These are phyloP conservation scores for Pseudomyrmex pallidus DNA, from an alignment of 1,140 invertebrate species.

Conservation along the genomic window DNA sequence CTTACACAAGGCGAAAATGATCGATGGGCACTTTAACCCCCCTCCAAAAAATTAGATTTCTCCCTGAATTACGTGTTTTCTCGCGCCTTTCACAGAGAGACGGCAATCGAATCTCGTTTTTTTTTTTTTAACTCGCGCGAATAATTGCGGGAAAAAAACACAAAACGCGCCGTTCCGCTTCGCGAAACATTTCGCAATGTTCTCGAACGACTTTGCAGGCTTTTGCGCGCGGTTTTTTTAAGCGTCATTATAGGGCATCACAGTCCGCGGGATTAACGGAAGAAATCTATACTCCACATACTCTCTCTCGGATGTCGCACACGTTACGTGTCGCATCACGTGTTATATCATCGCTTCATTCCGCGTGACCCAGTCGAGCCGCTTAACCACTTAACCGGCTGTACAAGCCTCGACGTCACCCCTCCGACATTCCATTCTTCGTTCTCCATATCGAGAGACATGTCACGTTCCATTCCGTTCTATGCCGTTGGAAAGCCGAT, in stretches of 20 bases:
- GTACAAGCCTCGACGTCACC: constrained; percentile 52
- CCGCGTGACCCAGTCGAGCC: constrained; percentile 51
- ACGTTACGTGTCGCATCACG: background rate
- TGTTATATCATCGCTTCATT: constrained; percentile 42
- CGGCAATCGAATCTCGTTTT: no score
- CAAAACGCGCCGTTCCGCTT: background rate
- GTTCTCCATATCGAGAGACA: constrained; percentile 56
- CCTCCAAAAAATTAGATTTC: no score
- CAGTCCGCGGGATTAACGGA: background rate
- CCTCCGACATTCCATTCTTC: constrained; percentile 52
- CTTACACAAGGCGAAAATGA: background rate
- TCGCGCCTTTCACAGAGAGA: no score
- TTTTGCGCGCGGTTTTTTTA: background rate
- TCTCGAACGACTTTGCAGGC: background rate
- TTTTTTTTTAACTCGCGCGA: no score
- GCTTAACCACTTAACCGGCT: constrained; percentile 49
- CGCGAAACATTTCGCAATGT: background rate
- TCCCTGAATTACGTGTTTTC: no score
- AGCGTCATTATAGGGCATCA: background rate
- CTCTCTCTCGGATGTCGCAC: background rate
- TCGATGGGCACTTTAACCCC: no score
- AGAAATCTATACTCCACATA: constrained; percentile 25
- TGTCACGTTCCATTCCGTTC: constrained; percentile 39
- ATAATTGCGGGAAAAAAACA: no score
- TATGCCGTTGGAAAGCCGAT: constrained; percentile 51